Conservation (phyloP, 1,140 invertebrate species). For the Eufriesea mexicana region DNA sequence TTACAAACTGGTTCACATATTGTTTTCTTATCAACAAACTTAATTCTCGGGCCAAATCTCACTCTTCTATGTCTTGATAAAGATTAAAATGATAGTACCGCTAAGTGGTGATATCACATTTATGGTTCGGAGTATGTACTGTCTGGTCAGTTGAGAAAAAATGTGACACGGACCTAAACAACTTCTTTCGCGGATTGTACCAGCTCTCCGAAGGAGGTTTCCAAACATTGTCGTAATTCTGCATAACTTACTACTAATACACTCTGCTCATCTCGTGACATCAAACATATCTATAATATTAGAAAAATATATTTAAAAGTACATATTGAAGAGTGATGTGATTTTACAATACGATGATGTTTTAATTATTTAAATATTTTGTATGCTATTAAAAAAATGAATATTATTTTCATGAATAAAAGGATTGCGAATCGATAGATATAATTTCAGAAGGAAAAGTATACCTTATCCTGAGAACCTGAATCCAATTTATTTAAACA, state of each 20-base stretch:
- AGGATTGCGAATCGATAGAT: neutral
- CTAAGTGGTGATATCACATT: conserved; percentile 82
- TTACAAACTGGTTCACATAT: conserved; percentile 55
- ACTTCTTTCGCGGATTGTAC: conserved; percentile 84
- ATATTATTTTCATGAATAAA: neutral
- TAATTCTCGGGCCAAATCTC: conserved; percentile 53
- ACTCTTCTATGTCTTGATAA: conserved; percentile 56
- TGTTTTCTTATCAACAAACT: conserved; percentile 57
- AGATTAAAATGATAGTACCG: conserved; percentile 75
- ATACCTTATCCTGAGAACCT: conserved; percentile 93
- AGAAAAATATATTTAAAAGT: conserved; percentile 4
- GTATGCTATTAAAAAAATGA: neutral
- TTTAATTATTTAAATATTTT: neutral
- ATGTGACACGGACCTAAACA: conserved; percentile 61
- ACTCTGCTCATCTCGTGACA: conserved; percentile 97
- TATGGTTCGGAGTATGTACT: conserved; percentile 72
- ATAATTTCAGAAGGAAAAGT: neutral
- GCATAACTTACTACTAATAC: conserved; percentile 96
- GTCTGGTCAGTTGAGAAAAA: conserved; percentile 34
- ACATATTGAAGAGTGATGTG: neutral
- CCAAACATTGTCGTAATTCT: conserved; percentile 96
- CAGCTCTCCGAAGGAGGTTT: conserved; percentile 94
- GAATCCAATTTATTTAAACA: conserved; percentile 97
- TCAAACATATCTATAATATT: conserved; percentile 91
- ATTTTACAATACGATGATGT: neutral